Evolutionary conservation across 2,888 invertebrate genomes (phyloP).

Genomic region (Meta bourneti): DNA sequence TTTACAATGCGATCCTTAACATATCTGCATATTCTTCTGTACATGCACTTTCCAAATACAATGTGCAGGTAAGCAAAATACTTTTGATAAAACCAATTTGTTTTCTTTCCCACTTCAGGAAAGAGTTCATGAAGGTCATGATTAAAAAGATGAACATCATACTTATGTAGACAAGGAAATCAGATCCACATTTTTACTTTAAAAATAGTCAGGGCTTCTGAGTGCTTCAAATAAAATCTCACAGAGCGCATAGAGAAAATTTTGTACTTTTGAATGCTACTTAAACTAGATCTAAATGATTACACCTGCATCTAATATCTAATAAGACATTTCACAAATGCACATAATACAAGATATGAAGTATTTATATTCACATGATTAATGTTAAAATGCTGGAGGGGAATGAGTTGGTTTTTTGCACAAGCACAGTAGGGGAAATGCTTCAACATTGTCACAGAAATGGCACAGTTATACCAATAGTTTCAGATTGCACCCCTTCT

Average conservation of each 20-base stretch:
- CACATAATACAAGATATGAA: constrained; percentile 69
- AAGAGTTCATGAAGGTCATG: constrained; percentile 24
- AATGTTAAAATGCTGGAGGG: constrained; percentile 72
- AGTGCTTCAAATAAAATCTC: constrained; percentile 49
- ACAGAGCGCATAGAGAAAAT: constrained; percentile 28
- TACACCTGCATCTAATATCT: constrained; percentile 66
- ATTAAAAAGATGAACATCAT: constrained; percentile 39
- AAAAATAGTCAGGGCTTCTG: constrained; percentile 58
- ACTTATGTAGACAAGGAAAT: constrained; percentile 45
- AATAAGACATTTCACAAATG: constrained; percentile 71
- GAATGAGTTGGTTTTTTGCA: constrained; percentile 24
- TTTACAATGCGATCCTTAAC: constrained; percentile 40
- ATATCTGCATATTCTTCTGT: constrained; percentile 47
- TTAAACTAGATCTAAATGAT: constrained; percentile 43
- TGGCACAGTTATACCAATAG: constrained; percentile 56
- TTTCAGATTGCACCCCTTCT: constrained; percentile 2
- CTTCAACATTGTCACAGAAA: constrained; percentile 29
- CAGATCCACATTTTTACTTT: constrained; percentile 56
- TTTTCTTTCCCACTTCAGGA: constrained; percentile 23
- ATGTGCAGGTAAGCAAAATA: constrained; percentile 48
- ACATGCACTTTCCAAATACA: constrained; percentile 49
- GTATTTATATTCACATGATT: constrained; percentile 66
- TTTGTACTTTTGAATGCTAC: constrained; percentile 58
- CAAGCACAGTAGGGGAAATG: constrained; percentile 18
- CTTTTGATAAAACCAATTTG: constrained; percentile 63